These are phyloP conservation scores for Carlito syrichta DNA, from an alignment of 2,113 vertebrate species.

Conservation along the genomic window DNA sequence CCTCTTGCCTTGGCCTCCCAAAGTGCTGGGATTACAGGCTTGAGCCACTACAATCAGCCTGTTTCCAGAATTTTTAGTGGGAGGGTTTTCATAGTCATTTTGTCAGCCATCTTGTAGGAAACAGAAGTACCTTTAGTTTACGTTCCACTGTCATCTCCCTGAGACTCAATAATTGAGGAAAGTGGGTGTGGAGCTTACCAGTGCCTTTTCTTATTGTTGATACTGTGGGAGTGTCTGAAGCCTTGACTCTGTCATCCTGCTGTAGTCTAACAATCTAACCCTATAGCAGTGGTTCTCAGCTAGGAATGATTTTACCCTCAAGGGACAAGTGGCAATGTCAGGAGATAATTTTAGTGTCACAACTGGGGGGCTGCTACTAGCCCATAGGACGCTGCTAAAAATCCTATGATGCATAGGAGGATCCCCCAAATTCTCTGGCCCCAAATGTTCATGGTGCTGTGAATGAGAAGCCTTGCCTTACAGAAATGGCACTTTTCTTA, in stretches of 20 bases:
- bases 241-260: no score
- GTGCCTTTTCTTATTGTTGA: neutral
- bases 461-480: neutral
- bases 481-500: no score
- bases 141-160: rapidly evolving
- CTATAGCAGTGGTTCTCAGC: neutral
- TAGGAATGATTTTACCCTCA: neutral
- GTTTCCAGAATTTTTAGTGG: neutral
- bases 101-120: neutral
- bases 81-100: neutral
- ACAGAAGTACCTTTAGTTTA: neutral
- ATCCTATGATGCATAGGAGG: rapidly evolving
- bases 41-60: no score
- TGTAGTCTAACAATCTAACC: neutral
- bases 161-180: no score
- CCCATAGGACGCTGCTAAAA: no score
- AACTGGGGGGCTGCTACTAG: neutral
- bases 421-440: neutral
- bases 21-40: no score
- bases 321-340: neutral
- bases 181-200: rapidly evolving
- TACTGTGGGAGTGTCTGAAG: neutral
- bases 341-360: neutral
- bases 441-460: rapidly evolving
- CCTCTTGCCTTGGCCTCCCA: no score